Evolutionary conservation across 2,113 vertebrate genomes (phyloP).

Genomic region (Hiodon alosoides): DNA sequence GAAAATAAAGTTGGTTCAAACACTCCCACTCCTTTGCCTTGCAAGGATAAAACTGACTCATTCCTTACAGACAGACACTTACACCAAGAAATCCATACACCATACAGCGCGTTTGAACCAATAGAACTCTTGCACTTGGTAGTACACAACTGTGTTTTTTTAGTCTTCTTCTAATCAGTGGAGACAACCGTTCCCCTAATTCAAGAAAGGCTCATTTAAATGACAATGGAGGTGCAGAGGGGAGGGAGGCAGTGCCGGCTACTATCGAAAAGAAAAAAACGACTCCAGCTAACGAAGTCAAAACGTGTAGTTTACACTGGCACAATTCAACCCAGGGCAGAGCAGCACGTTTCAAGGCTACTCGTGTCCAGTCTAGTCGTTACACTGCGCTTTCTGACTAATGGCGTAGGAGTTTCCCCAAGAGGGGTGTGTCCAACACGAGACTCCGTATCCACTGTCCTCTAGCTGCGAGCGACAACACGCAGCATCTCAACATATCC

Average conservation of each 20-base stretch:
- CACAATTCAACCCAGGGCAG: too few relatives aligned
- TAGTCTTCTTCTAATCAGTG: not conserved
- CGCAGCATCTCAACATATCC: not conserved
- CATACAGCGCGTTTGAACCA: conserved; percentile 6
- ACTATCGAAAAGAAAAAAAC: too few relatives aligned
- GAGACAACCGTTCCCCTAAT: not conserved
- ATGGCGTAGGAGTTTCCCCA: too few relatives aligned
- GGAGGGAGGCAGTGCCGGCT: not conserved
- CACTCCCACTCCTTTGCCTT: not conserved
- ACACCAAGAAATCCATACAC: not conserved
- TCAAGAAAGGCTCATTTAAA: conserved; percentile 21
- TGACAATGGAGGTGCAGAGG: not conserved
- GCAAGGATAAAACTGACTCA: not conserved
- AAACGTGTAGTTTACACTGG: too few relatives aligned
- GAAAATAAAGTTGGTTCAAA: conserved; percentile 18
- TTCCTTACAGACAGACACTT: not conserved
- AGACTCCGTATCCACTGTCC: not conserved
- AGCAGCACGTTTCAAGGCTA: too few relatives aligned
- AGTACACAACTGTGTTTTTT: not conserved
- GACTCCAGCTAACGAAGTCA: not conserved
- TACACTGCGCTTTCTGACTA: too few relatives aligned
- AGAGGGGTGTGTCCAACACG: too few relatives aligned
- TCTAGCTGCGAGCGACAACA: not conserved
- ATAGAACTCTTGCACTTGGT: too few relatives aligned
- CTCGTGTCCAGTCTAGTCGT: too few relatives aligned